These are phyloP conservation scores for Zoanthus solanderi DNA, from an alignment of 92 coral and sea anemone species.

Conservation along the genomic window DNA sequence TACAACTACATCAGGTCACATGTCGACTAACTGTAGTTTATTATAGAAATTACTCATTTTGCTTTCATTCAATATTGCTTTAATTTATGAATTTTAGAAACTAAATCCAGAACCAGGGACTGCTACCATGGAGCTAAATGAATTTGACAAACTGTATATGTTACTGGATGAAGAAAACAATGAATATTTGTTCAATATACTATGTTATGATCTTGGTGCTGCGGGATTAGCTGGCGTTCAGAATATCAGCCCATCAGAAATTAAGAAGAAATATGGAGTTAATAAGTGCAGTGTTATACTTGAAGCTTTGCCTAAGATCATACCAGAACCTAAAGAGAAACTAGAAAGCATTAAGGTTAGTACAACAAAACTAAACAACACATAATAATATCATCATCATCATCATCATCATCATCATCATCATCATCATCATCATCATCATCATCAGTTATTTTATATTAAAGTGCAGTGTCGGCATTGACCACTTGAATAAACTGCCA, in stretches of 20 bases:
- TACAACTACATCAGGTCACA: too few relatives aligned
- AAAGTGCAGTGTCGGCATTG: too few relatives aligned
- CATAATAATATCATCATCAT: neutral
- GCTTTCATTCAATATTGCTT: neutral
- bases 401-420: too few relatives aligned
- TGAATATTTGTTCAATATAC: slow-evolving; percentile 51
- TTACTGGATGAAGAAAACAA: slow-evolving; percentile 64
- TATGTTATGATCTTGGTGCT: slow-evolving; percentile 66
- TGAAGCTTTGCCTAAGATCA: neutral
- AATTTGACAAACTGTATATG: slow-evolving; percentile 74
- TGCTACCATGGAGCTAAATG: slow-evolving; percentile 46
- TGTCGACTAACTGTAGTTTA: too few relatives aligned
- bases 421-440: too few relatives aligned
- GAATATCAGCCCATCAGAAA: slow-evolving; percentile 27
- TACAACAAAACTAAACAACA: neutral
- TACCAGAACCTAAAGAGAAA: slow-evolving; percentile 3
- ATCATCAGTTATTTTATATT: too few relatives aligned
- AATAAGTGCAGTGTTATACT: neutral
- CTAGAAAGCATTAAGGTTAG: slow-evolving; percentile 1
- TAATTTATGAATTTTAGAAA: neutral
- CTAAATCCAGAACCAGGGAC: neutral
- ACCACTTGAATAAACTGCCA: too few relatives aligned
- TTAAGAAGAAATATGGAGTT: slow-evolving; percentile 23
- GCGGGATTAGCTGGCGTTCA: slow-evolving; percentile 55
- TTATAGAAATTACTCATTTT: too few relatives aligned